Conservation (phyloP, 2,797 vertebrate species). For the Sciaenops ocellatus region DNA sequence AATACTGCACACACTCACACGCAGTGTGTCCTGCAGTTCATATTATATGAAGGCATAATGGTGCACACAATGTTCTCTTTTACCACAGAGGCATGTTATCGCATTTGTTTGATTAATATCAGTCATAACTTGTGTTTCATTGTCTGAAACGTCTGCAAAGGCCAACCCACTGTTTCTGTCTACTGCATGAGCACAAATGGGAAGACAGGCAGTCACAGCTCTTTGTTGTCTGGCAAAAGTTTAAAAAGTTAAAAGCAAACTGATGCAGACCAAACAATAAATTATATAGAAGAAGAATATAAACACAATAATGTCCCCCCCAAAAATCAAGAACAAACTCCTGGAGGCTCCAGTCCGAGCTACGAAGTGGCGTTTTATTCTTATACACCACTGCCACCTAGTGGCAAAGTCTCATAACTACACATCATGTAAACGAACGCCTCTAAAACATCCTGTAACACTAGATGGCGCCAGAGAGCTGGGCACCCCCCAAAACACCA, state of each 20-base stretch:
- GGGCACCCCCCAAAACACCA: background rate
- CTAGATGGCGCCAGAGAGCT: slow-evolving; percentile 54
- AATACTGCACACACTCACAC: slow-evolving; percentile 3
- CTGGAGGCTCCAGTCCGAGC: background rate
- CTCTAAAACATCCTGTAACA: background rate
- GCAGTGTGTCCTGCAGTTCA: background rate
- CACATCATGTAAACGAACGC: background rate
- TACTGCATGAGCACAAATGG: background rate
- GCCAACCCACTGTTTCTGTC: background rate
- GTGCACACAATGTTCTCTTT: slow-evolving; percentile 13
- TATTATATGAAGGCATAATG: background rate
- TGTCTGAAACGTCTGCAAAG: background rate
- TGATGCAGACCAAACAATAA: background rate
- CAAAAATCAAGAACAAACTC: background rate
- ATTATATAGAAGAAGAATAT: background rate
- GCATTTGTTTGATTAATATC: slow-evolving; percentile 25
- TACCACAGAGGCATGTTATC: background rate
- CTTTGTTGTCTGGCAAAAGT: background rate
- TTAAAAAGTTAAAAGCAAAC: background rate
- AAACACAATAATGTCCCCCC: no score
- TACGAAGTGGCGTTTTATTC: background rate
- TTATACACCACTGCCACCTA: slow-evolving; percentile 47
- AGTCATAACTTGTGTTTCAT: slow-evolving; percentile 16
- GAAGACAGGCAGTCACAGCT: background rate
- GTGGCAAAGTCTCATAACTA: background rate